These are phyloP conservation scores for Parasteatoda tepidariorum DNA, from an alignment of 1,140 invertebrate genomes.

Conservation along the genomic window DNA sequence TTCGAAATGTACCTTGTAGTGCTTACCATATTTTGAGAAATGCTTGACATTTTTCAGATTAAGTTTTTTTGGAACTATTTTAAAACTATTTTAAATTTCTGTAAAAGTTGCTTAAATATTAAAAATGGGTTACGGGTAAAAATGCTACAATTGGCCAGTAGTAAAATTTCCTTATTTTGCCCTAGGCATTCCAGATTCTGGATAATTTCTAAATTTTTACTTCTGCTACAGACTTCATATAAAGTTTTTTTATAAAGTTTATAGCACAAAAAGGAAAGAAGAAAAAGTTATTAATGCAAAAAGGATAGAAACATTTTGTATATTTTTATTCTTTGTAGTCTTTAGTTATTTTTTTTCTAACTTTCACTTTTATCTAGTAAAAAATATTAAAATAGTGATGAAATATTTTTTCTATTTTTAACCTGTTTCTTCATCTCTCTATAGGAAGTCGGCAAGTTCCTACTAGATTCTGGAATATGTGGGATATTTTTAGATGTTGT, in stretches of 20 bases:
- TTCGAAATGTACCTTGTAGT: too few relatives aligned
- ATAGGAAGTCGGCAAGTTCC: constrained; percentile 28
- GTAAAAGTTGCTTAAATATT: too few relatives aligned
- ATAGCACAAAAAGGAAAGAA: too few relatives aligned
- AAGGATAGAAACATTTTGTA: neutral
- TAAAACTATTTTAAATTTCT: too few relatives aligned
- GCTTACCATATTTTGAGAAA: too few relatives aligned
- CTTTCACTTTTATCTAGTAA: neutral
- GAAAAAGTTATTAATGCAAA: too few relatives aligned
- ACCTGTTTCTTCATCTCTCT: neutral
- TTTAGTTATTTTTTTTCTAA: too few relatives aligned
- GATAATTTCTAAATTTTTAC: neutral
- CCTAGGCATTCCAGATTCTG: neutral
- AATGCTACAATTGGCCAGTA: too few relatives aligned
- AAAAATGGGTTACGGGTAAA: too few relatives aligned
- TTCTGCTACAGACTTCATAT: neutral
- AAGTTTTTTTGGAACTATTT: too few relatives aligned
- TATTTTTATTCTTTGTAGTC: neutral
- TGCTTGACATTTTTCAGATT: too few relatives aligned
- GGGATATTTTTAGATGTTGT: constrained; percentile 37
- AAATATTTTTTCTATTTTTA: neutral
- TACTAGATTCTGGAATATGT: neutral
- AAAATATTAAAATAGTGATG: neutral
- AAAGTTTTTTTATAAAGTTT: neutral
- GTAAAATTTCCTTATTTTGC: neutral